phyloP scores from a whole-genome alignment of 2,888 invertebrate genomes.

The Eumacrocentrus americanus region DNA sequence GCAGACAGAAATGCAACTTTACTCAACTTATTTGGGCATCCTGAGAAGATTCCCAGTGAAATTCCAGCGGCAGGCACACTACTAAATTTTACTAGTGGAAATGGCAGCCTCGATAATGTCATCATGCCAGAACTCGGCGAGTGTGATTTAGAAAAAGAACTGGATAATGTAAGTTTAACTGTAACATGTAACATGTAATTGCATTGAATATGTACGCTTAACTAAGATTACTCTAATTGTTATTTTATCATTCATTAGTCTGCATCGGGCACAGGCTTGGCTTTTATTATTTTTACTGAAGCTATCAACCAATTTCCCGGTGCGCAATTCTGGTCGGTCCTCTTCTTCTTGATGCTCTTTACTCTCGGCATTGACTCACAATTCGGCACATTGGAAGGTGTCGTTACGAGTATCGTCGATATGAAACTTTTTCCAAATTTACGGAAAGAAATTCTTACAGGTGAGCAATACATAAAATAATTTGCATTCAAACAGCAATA shows the following conservation, averaged over 20 bases:
- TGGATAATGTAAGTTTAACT: conserved; percentile 86
- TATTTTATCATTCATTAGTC: conserved; percentile 68
- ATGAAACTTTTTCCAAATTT: conserved; percentile 92
- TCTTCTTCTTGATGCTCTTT: conserved; percentile 96
- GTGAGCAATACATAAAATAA: conserved; percentile 58
- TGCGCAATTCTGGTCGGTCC: conserved; percentile 93
- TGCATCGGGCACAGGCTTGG: conserved; percentile 93
- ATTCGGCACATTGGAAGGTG: conserved; percentile 94
- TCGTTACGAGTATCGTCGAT: conserved; percentile 93
- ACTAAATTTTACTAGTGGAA: conserved; percentile 63
- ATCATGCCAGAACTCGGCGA: conserved; percentile 73
- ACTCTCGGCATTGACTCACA: conserved; percentile 96
- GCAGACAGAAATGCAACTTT: conserved; percentile 69
- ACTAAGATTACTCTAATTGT: too few species aligned
- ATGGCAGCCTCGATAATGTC: conserved; percentile 67
- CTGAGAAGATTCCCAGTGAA: conserved; percentile 62
- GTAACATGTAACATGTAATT: background rate
- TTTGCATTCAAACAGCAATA: background rate
- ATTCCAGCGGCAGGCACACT: conserved; percentile 67
- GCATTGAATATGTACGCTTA: background rate
- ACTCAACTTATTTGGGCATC: conserved; percentile 65
- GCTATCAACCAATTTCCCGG: conserved; percentile 98
- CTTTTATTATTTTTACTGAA: conserved; percentile 97
- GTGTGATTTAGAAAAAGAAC: conserved; percentile 84
- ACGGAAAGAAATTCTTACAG: conserved; percentile 86